These are phyloP conservation scores for Pristionchus maxplancki DNA, from an alignment of 2,888 invertebrate genomes.

Conservation along the genomic window DNA sequence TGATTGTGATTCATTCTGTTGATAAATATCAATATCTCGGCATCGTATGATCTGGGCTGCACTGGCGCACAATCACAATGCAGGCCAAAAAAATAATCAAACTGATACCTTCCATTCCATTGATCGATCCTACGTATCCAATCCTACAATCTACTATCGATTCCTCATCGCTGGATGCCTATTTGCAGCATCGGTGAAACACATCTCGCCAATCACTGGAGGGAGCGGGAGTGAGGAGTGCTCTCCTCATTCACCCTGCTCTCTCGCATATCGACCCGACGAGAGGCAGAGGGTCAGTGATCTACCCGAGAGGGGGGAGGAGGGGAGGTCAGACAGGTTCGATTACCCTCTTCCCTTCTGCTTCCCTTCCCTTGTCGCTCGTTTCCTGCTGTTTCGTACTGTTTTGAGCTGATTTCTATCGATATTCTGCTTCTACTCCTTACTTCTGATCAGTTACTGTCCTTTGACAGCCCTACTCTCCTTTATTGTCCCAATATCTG, in stretches of 20 bases:
- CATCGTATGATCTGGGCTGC: no score
- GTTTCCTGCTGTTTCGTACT: neutral
- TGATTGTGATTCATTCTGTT: no score
- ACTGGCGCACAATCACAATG: no score
- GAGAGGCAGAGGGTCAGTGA: neutral
- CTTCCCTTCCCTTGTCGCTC: neutral
- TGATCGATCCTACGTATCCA: neutral
- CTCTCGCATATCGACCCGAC: neutral
- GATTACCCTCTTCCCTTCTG: neutral
- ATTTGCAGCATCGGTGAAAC: neutral
- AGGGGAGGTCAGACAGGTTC: conserved; percentile 32
- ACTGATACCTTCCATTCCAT: no score
- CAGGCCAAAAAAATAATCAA: no score
- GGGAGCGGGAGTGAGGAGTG: neutral
- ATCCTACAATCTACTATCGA: neutral
- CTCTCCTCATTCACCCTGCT: neutral
- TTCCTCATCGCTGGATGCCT: neutral
- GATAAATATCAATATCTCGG: no score
- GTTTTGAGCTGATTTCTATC: neutral
- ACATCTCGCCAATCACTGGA: neutral
- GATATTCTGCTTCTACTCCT: neutral
- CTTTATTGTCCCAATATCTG: neutral
- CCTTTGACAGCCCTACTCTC: neutral
- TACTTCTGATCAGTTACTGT: neutral
- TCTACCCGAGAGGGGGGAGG: neutral